These are phyloP conservation scores for Coptodon rendalli DNA, from an alignment of 2,113 vertebrate genomes.

Conservation along the genomic window DNA sequence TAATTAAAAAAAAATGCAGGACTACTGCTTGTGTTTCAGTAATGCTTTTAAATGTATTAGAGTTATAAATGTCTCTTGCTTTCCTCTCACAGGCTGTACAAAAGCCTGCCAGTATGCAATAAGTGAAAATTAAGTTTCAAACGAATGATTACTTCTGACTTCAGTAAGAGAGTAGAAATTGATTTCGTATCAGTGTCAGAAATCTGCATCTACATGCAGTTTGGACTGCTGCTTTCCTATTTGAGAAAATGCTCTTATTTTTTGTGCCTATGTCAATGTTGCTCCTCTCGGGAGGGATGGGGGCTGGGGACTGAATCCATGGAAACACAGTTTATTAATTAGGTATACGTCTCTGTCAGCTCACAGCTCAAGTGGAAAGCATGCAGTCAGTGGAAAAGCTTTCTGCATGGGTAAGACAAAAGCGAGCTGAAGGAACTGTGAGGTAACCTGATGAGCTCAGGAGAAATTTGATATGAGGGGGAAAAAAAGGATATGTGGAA, in stretches of 20 bases:
- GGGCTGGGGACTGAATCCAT: neutral
- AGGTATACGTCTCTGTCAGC: constrained; percentile 10
- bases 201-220: neutral
- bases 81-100: neutral
- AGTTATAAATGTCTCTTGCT: neutral
- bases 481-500: neutral
- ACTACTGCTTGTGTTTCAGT: neutral
- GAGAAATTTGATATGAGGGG: constrained; percentile 2
- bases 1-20: neutral
- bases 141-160: neutral
- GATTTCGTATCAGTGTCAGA: neutral
- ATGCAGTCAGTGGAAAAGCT: constrained; percentile 36
- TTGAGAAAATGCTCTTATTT: neutral
- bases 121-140: neutral
- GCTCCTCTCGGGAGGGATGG: neutral
- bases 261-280: neutral
- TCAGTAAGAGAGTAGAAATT: neutral
- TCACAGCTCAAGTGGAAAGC: constrained; percentile 20
- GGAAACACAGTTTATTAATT: constrained; percentile 28
- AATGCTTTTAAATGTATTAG: neutral
- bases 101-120: neutral
- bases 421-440: neutral
- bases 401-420: constrained; percentile 25
- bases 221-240: neutral
- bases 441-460: constrained; percentile 18